phyloP scores from a whole-genome alignment of 1,140 invertebrate genomes.

The Myzus persicae region DNA sequence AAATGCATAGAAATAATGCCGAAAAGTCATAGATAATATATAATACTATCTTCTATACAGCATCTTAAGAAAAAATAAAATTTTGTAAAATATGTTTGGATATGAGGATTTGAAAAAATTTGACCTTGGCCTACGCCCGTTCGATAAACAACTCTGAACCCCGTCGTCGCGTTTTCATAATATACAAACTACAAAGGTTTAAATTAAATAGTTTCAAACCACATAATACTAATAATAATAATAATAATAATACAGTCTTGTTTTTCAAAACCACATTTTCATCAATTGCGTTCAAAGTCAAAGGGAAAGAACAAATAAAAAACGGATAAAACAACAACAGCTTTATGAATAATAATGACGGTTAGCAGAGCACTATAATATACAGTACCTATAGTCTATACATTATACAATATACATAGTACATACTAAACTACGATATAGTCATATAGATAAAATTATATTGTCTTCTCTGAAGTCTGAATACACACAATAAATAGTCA shows the following conservation, averaged over 20 bases:
- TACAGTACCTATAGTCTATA: no score
- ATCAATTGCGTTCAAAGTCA: background rate
- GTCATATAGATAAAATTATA: background rate
- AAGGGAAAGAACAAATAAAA: background rate
- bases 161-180: background rate
- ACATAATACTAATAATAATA: background rate
- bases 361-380: background rate
- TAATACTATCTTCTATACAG: background rate
- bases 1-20: background rate
- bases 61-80: background rate
- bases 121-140: background rate
- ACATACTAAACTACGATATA: background rate
- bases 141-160: background rate
- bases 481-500: background rate
- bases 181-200: background rate
- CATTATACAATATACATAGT: background rate
- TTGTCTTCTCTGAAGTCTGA: background rate
- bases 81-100: no score
- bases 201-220: background rate
- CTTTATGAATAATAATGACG: background rate
- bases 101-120: background rate
- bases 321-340: conserved; percentile 15
- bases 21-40: background rate
- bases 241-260: background rate
- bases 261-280: background rate